Conservation (phyloP, 2,797 vertebrate species). For the Acrocephalus scirpaceus region DNA sequence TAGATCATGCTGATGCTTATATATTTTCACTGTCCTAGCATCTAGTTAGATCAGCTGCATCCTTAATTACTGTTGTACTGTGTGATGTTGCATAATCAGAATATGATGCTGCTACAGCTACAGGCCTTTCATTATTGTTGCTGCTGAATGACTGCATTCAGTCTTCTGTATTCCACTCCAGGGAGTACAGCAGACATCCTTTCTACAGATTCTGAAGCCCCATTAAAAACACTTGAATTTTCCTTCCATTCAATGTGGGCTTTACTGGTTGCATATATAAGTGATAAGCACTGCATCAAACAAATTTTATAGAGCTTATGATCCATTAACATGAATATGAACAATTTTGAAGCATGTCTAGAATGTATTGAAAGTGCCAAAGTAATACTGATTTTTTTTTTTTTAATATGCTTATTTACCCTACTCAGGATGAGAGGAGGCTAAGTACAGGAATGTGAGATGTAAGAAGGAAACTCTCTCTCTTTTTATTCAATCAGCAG, state of each 20-base stretch:
- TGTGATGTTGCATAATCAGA: conserved; percentile 37
- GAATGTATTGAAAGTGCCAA: background rate
- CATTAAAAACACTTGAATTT: conserved; percentile 19
- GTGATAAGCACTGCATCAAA: background rate
- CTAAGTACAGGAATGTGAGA: background rate
- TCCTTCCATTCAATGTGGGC: background rate
- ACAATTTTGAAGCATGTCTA: background rate
- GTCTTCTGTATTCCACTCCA: background rate
- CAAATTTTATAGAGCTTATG: background rate
- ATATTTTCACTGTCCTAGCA: background rate
- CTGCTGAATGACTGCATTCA: conserved; percentile 39
- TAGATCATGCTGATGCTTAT: background rate
- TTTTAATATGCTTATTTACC: background rate
- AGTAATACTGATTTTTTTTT: background rate
- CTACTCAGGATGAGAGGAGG: background rate
- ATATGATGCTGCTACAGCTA: background rate
- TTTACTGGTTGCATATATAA: background rate
- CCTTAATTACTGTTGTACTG: background rate
- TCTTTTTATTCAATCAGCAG: background rate
- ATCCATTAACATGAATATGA: background rate
- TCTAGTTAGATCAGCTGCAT: conserved; percentile 7
- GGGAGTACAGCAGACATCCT: background rate
- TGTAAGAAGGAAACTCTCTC: background rate
- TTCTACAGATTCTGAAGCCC: background rate
- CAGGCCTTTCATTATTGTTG: background rate